phyloP scores from a whole-genome alignment of 2,113 vertebrate species.

The Dryoscopus gambensis region DNA sequence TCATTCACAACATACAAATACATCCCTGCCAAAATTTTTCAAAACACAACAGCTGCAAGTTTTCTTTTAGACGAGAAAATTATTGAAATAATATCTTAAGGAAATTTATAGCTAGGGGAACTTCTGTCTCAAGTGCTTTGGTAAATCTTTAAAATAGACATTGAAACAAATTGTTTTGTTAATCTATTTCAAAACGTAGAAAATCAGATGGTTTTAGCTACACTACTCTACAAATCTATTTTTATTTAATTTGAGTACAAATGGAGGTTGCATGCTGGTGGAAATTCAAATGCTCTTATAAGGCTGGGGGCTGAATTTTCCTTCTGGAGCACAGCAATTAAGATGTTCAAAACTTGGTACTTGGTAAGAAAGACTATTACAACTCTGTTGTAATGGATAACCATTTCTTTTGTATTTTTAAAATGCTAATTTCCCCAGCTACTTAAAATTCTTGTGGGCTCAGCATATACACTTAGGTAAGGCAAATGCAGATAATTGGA shows the following conservation, averaged over 20 bases:
- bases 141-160: background rate
- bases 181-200: background rate
- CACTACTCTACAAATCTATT: background rate
- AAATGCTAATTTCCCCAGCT: background rate
- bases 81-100: background rate
- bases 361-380: background rate
- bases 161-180: background rate
- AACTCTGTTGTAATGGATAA: background rate
- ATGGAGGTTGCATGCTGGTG: background rate
- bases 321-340: background rate
- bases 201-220: background rate
- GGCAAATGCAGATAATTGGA: background rate
- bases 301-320: background rate
- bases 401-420: background rate
- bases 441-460: background rate
- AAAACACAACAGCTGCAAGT: constrained; percentile 45
- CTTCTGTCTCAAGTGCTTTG: background rate
- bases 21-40: constrained; percentile 14
- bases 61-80: constrained; percentile 22
- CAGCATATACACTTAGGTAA: background rate
- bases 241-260: background rate
- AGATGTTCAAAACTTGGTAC: background rate
- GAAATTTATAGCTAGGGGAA: background rate
- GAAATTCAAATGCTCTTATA: background rate
- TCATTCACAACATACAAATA: constrained; percentile 33